A percentile compares a stretch with the other conserved stretches of the same genome.
These are phyloP conservation scores for Archips crataeganus DNA, from an alignment of 2,888 invertebrate species.

Conservation along the genomic window DNA sequence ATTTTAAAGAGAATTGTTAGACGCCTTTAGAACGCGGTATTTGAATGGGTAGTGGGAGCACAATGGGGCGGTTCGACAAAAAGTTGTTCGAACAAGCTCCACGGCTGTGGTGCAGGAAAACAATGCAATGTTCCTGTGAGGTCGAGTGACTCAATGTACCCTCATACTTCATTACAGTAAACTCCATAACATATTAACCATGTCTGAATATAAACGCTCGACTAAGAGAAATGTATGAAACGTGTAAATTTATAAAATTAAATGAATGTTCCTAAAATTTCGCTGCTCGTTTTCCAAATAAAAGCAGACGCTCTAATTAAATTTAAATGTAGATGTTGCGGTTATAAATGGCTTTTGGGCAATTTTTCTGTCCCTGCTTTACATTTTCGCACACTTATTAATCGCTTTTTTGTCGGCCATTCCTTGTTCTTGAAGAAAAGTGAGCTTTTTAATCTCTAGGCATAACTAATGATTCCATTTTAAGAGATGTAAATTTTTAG, in stretches of 20 bases:
- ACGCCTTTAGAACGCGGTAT: slow-evolving; percentile 66
- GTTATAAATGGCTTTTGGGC: slow-evolving; percentile 39
- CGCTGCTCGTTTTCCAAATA: slow-evolving; percentile 1
- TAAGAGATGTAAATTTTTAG: not conserved
- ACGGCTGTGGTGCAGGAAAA: slow-evolving; percentile 67
- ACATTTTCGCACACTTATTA: slow-evolving; percentile 36
- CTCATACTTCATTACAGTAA: slow-evolving; percentile 62
- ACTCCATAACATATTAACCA: slow-evolving; percentile 4
- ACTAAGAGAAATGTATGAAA: not conserved
- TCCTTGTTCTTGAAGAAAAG: slow-evolving; percentile 13
- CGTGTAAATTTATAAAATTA: not conserved
- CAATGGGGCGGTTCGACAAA: slow-evolving; percentile 76
- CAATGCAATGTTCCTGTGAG: slow-evolving; percentile 75
- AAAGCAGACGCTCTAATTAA: slow-evolving; percentile 31
- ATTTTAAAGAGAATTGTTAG: slow-evolving; percentile 53
- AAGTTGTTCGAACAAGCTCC: slow-evolving; percentile 69
- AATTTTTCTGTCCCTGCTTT: slow-evolving; percentile 33
- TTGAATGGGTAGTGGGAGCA: slow-evolving; percentile 67
- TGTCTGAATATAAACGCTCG: not conserved
- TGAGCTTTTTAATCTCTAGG: slow-evolving; percentile 9
- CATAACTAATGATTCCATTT: not conserved
- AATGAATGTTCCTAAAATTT: slow-evolving; percentile 12
- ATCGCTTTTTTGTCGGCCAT: slow-evolving; percentile 32
- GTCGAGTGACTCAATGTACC: slow-evolving; percentile 74
- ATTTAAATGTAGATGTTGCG: slow-evolving; percentile 35